Conservation (phyloP, 2,888 invertebrate genomes). For the Pammene aurita region DNA sequence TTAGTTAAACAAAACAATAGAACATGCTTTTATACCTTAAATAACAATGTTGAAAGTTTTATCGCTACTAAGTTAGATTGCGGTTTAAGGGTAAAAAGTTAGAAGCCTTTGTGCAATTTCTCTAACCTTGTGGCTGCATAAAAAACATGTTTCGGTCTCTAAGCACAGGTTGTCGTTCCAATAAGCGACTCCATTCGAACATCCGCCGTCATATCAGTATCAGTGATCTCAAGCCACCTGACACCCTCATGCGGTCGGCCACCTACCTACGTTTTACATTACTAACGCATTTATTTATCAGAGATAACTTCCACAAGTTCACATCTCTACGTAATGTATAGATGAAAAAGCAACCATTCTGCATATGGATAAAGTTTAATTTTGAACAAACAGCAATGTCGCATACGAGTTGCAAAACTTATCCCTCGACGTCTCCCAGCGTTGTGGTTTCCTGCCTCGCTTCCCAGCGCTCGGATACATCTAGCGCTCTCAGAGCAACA, state of each 20-base stretch:
- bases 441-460: constrained; percentile 66
- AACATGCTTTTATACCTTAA: constrained; percentile 4
- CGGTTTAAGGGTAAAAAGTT: background rate
- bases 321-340: background rate
- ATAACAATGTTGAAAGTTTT: constrained; percentile 7
- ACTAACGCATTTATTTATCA: constrained; percentile 18
- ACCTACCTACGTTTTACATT: constrained; percentile 41
- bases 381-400: constrained; percentile 17
- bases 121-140: background rate
- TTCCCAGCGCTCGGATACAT: constrained; percentile 35
- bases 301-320: constrained; percentile 11
- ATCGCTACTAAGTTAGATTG: background rate
- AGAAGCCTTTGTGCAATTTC: background rate
- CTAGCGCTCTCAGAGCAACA: constrained; percentile 19
- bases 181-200: constrained; percentile 56
- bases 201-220: constrained; percentile 63
- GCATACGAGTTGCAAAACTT: constrained; percentile 23
- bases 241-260: constrained; percentile 57
- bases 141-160: constrained; percentile 12
- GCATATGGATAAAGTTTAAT: constrained; percentile 15
- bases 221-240: constrained; percentile 65
- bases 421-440: constrained; percentile 42
- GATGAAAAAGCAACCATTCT: background rate
- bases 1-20: constrained; percentile 15
- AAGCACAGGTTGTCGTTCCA: constrained; percentile 53